Conservation (phyloP, 2,113 vertebrate genomes). For the Peromyscus maniculatus region DNA sequence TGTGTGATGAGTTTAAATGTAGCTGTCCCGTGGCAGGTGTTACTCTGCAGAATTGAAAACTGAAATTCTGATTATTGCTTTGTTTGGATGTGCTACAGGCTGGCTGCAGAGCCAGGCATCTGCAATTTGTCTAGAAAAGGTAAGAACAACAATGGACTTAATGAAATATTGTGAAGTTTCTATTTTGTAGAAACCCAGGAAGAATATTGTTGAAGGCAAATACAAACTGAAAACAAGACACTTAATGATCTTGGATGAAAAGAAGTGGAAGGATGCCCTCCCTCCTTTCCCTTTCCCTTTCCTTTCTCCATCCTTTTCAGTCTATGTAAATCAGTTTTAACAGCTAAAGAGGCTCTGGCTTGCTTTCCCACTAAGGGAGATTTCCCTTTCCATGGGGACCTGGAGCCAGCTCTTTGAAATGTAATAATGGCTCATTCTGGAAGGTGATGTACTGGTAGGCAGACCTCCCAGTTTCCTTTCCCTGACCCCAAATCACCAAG, state of each 20-base stretch:
- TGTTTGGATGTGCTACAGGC: background rate
- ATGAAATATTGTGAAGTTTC: background rate
- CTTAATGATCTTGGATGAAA: background rate
- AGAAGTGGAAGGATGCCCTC: background rate
- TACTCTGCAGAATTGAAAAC: background rate
- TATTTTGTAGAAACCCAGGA: background rate
- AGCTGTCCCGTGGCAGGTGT: background rate
- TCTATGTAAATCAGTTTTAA: conserved; percentile 47
- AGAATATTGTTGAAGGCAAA: background rate
- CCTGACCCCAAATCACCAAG: background rate
- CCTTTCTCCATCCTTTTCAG: conserved; percentile 39
- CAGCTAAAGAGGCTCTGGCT: background rate
- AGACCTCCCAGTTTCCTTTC: background rate
- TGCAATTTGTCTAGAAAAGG: conserved; percentile 3
- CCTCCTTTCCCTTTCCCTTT: background rate
- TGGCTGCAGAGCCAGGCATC: background rate
- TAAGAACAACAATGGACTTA: background rate
- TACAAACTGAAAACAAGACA: background rate
- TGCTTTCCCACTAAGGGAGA: background rate
- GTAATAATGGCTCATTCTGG: background rate
- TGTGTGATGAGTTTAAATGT: background rate
- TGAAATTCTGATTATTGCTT: background rate
- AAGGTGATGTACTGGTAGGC: background rate
- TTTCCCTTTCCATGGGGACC: background rate
- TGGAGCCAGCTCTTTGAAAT: conserved; percentile 32